Conservation (phyloP, 2,888 invertebrate species). For the Diplazon laetatorius region DNA sequence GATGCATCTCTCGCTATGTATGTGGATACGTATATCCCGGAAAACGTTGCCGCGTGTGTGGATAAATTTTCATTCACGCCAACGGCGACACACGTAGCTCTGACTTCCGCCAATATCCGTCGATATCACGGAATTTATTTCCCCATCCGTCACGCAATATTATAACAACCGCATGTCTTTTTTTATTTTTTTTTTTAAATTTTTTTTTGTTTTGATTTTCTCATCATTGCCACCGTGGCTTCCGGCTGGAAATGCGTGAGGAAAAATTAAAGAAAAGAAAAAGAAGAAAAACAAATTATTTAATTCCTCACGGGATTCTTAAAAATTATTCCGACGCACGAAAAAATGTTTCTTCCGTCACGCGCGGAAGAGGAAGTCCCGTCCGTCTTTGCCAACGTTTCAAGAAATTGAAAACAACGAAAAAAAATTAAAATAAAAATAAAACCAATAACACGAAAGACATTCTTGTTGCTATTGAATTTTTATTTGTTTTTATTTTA, state of each 20-base stretch:
- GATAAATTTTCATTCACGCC: not conserved
- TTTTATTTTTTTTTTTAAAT: too few species aligned
- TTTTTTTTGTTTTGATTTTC: too few species aligned
- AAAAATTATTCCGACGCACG: not conserved
- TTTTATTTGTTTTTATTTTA: too few species aligned
- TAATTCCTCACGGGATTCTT: not conserved
- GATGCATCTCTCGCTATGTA: too few species aligned
- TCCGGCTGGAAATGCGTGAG: too few species aligned
- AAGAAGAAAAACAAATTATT: constrained; percentile 2
- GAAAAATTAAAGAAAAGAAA: too few species aligned
- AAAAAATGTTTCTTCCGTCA: not conserved
- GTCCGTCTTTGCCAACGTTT: not conserved
- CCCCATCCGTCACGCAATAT: not conserved
- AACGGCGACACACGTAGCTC: not conserved
- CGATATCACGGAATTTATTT: too few species aligned
- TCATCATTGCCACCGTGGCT: too few species aligned
- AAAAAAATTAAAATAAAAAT: constrained; percentile 17
- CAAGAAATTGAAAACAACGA: not conserved
- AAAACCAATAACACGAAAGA: not conserved
- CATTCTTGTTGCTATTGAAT: not conserved
- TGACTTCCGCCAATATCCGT: too few species aligned
- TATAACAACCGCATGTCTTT: too few species aligned
- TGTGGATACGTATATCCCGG: not conserved
- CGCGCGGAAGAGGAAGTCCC: constrained; percentile 33
- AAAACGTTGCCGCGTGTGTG: not conserved